Evolutionary conservation across 1,140 invertebrate genomes (phyloP), one percentile per base, ranked within the genome.

Genomic region (Dryas iulia): DNA sequence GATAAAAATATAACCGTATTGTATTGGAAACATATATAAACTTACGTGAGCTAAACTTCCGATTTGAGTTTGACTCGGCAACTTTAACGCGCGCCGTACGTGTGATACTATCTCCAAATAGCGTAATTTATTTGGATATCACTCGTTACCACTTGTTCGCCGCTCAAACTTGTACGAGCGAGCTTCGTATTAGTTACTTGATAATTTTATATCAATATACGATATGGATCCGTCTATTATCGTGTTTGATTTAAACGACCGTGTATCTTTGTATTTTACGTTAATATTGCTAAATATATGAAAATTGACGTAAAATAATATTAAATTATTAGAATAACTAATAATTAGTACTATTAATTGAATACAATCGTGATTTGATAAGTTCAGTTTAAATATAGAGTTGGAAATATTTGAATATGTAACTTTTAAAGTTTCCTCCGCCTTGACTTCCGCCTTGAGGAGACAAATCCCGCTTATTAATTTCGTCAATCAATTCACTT

Each of bases 71-170:
- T 78, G 54, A 76, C 47, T 70, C 52, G 24, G 57, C 72, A 75
- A 74, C 70, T 81, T 69, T 58, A 69, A 70, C 67, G 71, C 63
- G 61, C 56, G 66, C 59, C 61, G 72, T 73, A 79, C 74, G 69
- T 77, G 76, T 68, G 59, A 68, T 73, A 71, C 31, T 69, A 76
- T 73, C 59, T 70, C 47, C 54, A 67, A 72, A 72, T 77, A 72
- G 69, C 69, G 63, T 73, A 73, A 71, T 74, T 74, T 74, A 74
- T 77, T 77, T 66, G 76, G 72, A 71, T 77, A 75, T 69, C 72
- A 75, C 73, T 75, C 70, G 73, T 75, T 77, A 68, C 68, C 73
- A 73, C 71, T 70, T 73, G 64, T 76, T 76, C 67, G 63, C 56
- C 56, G 70, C 67, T 67, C 59, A 71, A 76, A 66, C 70, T 67